These are phyloP conservation scores for Stenchaetothrips biformis DNA, from an alignment of 2,888 invertebrate genomes.

Conservation along the genomic window DNA sequence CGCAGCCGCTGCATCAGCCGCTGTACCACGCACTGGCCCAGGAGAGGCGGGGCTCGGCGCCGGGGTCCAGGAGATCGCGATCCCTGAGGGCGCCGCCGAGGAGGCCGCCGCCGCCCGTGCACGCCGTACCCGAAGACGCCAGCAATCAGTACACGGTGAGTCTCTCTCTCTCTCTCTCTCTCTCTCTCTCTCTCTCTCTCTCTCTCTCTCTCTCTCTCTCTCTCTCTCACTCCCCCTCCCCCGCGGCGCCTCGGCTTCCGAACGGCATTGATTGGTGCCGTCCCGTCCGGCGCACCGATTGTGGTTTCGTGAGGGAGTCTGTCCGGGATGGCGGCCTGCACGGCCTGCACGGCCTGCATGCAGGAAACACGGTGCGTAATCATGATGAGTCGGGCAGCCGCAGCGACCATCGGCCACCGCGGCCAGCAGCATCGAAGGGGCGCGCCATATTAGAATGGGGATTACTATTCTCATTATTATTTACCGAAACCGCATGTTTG, in stretches of 20 bases:
- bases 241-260: not conserved
- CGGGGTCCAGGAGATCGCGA: not conserved
- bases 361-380: slow-evolving; percentile 9
- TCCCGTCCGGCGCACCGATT: not conserved
- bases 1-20: slow-evolving; percentile 3
- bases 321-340: not conserved
- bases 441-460: too few relatives aligned
- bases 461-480: too few relatives aligned
- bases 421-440: too few relatives aligned
- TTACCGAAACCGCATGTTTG: too few relatives aligned
- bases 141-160: not conserved
- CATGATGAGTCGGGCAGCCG: not conserved
- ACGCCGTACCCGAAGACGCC: not conserved
- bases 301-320: not conserved
- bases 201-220: not conserved
- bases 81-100: slow-evolving; percentile 7
- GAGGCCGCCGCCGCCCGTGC: slow-evolving; percentile 4
- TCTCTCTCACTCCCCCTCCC: not conserved
- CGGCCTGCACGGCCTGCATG: not conserved
- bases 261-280: slow-evolving; percentile 6
- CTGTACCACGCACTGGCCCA: slow-evolving; percentile 12
- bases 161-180: not conserved
- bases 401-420: not conserved
- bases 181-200: not conserved
- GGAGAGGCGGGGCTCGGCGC: not conserved